phyloP scores from a whole-genome alignment of 2,113 vertebrate species.

The Oxyruncus cristatus region DNA sequence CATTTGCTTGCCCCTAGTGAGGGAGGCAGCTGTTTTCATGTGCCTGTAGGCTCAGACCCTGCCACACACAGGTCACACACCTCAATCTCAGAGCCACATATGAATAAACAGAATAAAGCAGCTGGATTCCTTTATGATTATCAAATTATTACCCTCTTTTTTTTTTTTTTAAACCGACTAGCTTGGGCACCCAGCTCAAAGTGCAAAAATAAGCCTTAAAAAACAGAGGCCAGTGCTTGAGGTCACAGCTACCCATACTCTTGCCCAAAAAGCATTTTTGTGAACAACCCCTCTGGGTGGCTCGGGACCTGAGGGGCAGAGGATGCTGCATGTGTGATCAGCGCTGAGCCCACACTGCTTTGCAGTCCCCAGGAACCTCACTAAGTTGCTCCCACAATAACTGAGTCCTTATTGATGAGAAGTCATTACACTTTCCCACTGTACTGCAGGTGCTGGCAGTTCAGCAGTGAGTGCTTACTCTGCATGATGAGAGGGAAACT shows the following conservation, averaged over 20 bases:
- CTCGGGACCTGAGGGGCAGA: background rate
- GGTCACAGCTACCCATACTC: background rate
- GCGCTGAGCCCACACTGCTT: background rate
- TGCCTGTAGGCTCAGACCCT: background rate
- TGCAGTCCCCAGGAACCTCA: background rate
- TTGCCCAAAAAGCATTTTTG: background rate
- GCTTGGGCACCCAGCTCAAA: background rate
- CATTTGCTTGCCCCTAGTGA: background rate
- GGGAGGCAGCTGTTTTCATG: background rate
- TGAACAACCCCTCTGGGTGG: background rate
- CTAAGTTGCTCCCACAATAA: background rate
- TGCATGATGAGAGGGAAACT: background rate
- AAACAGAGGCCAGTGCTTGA: background rate
- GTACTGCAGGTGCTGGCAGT: background rate
- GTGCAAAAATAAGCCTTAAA: background rate
- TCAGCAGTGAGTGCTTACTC: background rate
- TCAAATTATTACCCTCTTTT: rapidly evolving
- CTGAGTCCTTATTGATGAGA: constrained; percentile 17
- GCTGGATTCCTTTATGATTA: background rate
- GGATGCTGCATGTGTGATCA: background rate
- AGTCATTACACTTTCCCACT: background rate
- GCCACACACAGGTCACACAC: background rate
- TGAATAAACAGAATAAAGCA: background rate
- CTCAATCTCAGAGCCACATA: background rate
- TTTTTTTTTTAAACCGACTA: background rate